These are phyloP conservation scores for Phyllotreta cruciferae DNA, from an alignment of 2,888 invertebrate genomes.

Conservation along the genomic window DNA sequence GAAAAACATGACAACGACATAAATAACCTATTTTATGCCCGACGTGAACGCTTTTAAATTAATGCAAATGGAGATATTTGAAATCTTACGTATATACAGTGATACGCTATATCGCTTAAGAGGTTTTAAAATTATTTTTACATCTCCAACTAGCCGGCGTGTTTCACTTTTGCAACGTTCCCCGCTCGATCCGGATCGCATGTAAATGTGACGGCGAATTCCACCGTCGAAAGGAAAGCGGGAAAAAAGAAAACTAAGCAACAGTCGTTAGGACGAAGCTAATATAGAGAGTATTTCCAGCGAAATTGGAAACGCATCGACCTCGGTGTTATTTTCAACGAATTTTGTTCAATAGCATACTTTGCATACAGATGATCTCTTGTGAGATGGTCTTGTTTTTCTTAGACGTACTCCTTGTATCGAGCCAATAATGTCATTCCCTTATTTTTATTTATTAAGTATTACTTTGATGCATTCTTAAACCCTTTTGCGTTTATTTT, in stretches of 20 bases:
- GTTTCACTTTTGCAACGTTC: conserved; percentile 20
- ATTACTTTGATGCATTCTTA: no score
- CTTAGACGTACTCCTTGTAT: conserved; percentile 23
- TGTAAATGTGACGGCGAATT: conserved; percentile 26
- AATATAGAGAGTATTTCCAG: conserved; percentile 39
- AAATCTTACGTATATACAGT: no score
- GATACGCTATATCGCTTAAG: neutral
- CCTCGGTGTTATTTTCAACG: conserved; percentile 42
- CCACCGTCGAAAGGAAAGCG: conserved; percentile 18
- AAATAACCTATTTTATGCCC: no score
- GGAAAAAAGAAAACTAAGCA: conserved; percentile 41
- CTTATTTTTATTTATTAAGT: conserved; percentile 10
- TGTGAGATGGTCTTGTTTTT: conserved; percentile 31
- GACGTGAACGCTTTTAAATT: no score
- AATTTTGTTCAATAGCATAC: conserved; percentile 45
- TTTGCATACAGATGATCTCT: conserved; percentile 46
- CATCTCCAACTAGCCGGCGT: neutral
- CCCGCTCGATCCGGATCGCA: conserved; percentile 16
- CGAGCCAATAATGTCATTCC: conserved; percentile 29
- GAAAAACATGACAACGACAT: no score
- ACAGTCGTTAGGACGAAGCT: conserved; percentile 40
- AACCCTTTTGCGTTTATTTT: no score
- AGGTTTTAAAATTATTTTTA: conserved; percentile 13
- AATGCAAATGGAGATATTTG: no score
- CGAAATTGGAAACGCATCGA: conserved; percentile 47